Base-by-base conservation (phyloP, 2,888 invertebrate genomes). In the Zele albiditarsus region DNA sequence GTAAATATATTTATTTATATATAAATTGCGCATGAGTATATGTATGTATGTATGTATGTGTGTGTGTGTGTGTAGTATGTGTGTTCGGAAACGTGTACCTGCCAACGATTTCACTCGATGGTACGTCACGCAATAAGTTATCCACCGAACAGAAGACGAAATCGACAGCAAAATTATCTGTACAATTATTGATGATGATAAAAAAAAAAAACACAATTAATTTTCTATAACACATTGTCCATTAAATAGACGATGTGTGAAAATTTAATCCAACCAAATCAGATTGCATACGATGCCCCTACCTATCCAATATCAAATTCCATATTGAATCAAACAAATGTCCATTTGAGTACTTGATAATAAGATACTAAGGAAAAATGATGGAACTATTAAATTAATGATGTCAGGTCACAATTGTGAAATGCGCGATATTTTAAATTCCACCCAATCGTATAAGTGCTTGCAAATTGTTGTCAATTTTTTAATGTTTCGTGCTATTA, bases 401-500 rank as follows among this genome's bases (percentile, higher is more conserved):
- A 71, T 74, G 70, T 77, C 79, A 80, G 80, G 80, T 80, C 76
- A 79, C 79, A 73, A 76, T 77, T 78, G 80, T 77, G 77, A 58
- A 79, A 77, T 75, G 79, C 78, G 80, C 80, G 74, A 75, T 77
- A 31, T 49, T 70, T 73, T 62, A 23, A 20, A 20, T 53, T 5
- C 20, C 53, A 53, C 20, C 53, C 53, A 53, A 53, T 53, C 20
- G 5, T 53, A n/a, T 53, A 53, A n/a, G 53, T 53, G 53, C 53
- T 53, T 53, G n/a, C 46, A n/a, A n/a, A n/a, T 58, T 10, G 57
- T 27, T 60, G 60, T 60, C 60, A 10, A 53, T n/a, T 74, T 46
- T 75, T 69, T 72, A 73, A 76, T 71, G 25, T 46, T 46, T 28
- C 49, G 20, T 67, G 31, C 53, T 16, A 60, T 16, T 3, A 27